Conservation (phyloP, 2,797 vertebrate species). For the Dipus sagitta region DNA sequence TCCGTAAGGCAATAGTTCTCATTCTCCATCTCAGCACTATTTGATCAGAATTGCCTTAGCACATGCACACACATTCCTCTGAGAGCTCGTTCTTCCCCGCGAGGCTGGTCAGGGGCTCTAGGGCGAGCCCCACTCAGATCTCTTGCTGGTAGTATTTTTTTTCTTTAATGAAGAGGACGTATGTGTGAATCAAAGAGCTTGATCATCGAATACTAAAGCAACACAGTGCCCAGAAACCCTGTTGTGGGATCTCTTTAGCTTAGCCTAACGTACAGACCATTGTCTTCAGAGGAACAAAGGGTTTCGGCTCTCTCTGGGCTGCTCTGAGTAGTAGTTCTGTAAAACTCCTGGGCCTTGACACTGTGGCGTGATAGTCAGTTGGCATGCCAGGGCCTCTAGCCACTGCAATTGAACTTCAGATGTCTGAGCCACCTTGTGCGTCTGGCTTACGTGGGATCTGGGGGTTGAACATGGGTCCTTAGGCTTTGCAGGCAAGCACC, state of each 20-base stretch:
- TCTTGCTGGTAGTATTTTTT: conserved; percentile 7
- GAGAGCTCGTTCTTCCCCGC: not conserved
- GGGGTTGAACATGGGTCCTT: no score
- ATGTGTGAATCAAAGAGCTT: not conserved
- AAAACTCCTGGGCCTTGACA: not conserved
- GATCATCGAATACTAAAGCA: not conserved
- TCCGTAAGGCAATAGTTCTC: not conserved
- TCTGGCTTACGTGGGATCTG: no score
- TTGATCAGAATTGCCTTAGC: not conserved
- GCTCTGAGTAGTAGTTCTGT: not conserved
- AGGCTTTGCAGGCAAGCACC: no score
- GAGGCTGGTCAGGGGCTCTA: not conserved
- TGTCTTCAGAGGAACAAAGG: not conserved
- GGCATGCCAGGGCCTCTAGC: no score
- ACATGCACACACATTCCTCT: not conserved
- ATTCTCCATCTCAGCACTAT: not conserved
- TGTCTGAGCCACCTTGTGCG: no score
- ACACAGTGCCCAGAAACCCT: not conserved
- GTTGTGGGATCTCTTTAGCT: not conserved
- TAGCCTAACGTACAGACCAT: not conserved
- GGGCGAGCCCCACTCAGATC: not conserved
- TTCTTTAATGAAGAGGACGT: not conserved
- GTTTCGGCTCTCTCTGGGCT: not conserved
- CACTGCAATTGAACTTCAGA: no score
- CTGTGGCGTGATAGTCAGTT: not conserved